These are phyloP conservation scores for Cervus canadensis DNA, from an alignment of 2,113 vertebrate species.

Conservation along the genomic window DNA sequence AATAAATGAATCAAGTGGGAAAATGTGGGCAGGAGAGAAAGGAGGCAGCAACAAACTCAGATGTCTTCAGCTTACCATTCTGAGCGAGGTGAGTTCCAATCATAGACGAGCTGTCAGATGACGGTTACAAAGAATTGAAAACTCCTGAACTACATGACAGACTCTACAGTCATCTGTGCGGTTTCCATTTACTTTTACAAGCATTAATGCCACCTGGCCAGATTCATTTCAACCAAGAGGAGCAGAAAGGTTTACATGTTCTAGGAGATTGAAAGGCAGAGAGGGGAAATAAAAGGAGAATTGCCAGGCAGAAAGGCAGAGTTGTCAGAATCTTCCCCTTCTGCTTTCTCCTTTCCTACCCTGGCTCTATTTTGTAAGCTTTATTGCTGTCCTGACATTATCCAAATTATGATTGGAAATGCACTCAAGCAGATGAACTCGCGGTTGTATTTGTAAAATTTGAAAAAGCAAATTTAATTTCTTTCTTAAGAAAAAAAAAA, in stretches of 20 bases:
- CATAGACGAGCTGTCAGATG: background rate
- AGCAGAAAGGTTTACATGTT: slow-evolving; percentile 21
- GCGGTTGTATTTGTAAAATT: slow-evolving; percentile 47
- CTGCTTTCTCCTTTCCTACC: background rate
- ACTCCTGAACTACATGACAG: background rate
- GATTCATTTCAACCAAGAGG: slow-evolving; percentile 10
- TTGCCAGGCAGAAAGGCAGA: background rate
- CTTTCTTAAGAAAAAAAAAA: slow-evolving; percentile 51
- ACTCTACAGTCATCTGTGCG: background rate
- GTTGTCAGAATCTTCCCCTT: background rate
- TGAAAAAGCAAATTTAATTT: slow-evolving; percentile 70
- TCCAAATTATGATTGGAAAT: slow-evolving; percentile 66
- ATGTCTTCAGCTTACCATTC: background rate
- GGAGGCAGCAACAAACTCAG: background rate
- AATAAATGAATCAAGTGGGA: background rate
- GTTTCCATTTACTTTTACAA: slow-evolving; percentile 33
- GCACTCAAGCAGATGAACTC: slow-evolving; percentile 43
- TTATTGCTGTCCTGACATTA: slow-evolving; percentile 57
- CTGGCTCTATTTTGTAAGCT: slow-evolving; percentile 32
- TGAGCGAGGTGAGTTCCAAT: background rate
- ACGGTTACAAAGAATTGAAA: background rate
- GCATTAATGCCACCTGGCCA: slow-evolving; percentile 28
- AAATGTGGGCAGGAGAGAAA: background rate
- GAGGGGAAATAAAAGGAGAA: background rate
- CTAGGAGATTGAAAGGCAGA: background rate